A percentile compares a stretch with the other conserved stretches of the same genome.
Conservation (phyloP, 2,888 invertebrate genomes). For the Drosophila monieri region DNA sequence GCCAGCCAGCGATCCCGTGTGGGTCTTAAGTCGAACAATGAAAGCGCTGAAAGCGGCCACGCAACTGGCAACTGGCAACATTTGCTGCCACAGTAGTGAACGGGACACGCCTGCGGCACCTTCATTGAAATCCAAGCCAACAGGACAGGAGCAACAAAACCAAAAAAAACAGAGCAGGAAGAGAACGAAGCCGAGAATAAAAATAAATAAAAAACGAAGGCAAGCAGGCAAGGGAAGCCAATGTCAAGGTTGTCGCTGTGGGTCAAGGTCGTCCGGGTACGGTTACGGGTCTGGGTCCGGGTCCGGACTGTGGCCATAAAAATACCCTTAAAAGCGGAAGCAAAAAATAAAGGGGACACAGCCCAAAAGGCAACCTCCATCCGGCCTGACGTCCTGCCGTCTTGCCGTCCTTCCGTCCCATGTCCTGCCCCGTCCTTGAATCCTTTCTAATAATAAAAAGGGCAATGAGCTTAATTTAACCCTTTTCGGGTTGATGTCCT, state of each 20-base stretch:
- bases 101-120: conserved; percentile 45
- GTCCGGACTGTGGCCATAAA: conserved; percentile 21
- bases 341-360: conserved; percentile 4
- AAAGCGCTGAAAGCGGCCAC: conserved; percentile 64
- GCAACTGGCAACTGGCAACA: conserved; percentile 33
- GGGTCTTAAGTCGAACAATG: conserved; percentile 72
- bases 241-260: conserved; percentile 66
- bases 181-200: conserved; percentile 8
- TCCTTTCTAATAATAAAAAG: conserved; percentile 54
- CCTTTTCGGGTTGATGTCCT: conserved; percentile 36
- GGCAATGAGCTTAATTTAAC: conserved; percentile 69
- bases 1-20: conserved; percentile 40
- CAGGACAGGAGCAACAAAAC: conserved; percentile 27
- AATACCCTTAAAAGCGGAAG: conserved; percentile 17
- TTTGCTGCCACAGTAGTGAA: conserved; percentile 28
- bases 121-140: conserved; percentile 73
- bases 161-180: conserved; percentile 20
- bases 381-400: neutral
- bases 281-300: neutral
- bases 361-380: neutral
- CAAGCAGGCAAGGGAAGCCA: conserved; percentile 29
- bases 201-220: conserved; percentile 24
- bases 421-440: neutral
- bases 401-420: neutral
- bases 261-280: conserved; percentile 59